Evolutionary conservation across 2,888 invertebrate species (phyloP).

Genomic region (Nebria salina): DNA sequence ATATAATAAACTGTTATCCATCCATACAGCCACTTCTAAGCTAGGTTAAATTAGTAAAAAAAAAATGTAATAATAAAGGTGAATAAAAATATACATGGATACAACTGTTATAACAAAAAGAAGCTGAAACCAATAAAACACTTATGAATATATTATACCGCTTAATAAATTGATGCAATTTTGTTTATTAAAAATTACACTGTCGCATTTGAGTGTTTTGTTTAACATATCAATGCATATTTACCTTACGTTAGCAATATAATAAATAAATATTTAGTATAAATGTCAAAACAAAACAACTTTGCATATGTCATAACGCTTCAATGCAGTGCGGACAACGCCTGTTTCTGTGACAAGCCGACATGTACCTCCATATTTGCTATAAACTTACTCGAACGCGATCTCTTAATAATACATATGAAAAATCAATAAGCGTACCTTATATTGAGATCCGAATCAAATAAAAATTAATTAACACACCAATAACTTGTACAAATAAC

Average conservation of each 20-base stretch:
- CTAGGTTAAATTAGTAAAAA: not conserved
- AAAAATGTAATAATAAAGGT: not conserved
- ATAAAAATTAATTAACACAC: constrained; percentile 47
- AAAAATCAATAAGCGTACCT: constrained; percentile 49
- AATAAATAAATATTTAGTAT: constrained; percentile 33
- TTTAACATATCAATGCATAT: not conserved
- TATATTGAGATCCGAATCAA: constrained; percentile 48
- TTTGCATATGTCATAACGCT: constrained; percentile 53
- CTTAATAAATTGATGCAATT: not conserved
- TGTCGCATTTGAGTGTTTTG: not conserved
- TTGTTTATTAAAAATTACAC: not conserved
- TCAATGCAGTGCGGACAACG: constrained; percentile 54
- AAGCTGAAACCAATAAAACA: not conserved
- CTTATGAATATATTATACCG: not conserved
- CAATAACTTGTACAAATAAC: constrained; percentile 52
- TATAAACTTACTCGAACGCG: constrained; percentile 21
- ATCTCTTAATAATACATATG: constrained; percentile 16
- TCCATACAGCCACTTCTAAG: not conserved
- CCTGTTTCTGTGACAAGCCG: constrained; percentile 54
- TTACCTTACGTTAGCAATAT: not conserved
- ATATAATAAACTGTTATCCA: not conserved
- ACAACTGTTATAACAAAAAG: not conserved
- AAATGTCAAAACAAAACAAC: constrained; percentile 53
- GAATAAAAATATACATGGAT: not conserved
- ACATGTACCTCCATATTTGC: constrained; percentile 41